phyloP scores from a whole-genome alignment of 2,113 vertebrate species.

The Apodemus speciosus region DNA sequence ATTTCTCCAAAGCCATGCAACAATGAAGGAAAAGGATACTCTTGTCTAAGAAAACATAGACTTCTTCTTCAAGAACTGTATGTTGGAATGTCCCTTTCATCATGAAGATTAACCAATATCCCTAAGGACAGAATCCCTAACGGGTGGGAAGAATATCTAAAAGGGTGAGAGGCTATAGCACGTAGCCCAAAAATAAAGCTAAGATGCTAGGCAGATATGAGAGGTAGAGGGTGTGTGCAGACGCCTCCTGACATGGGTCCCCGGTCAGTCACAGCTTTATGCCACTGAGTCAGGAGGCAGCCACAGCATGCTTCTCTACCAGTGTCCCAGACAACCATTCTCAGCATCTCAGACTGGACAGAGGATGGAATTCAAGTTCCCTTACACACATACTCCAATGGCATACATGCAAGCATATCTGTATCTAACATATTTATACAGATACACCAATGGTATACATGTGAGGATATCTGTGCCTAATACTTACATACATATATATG shows the following conservation, averaged over 20 bases:
- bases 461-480: not conserved
- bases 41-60: not conserved
- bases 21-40: not conserved
- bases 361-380: not conserved
- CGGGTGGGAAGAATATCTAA: not conserved
- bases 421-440: not conserved
- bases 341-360: not conserved
- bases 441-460: not conserved
- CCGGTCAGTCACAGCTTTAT: not conserved
- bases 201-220: not conserved
- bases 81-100: not conserved
- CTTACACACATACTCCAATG: not conserved
- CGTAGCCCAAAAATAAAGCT: not conserved
- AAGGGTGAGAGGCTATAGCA: not conserved
- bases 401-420: not conserved
- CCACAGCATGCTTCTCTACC: conserved; percentile 20
- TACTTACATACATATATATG: not conserved
- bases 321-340: not conserved
- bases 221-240: not conserved
- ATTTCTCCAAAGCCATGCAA: not conserved
- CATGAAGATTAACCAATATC: not conserved
- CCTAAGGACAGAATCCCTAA: not conserved
- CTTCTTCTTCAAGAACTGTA: not conserved
- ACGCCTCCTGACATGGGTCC: not conserved
- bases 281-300: not conserved